Evolutionary conservation across 2,797 vertebrate species (phyloP), one percentile per base, ranked within the genome.

Genomic region (Brachyrhaphis roseni): DNA sequence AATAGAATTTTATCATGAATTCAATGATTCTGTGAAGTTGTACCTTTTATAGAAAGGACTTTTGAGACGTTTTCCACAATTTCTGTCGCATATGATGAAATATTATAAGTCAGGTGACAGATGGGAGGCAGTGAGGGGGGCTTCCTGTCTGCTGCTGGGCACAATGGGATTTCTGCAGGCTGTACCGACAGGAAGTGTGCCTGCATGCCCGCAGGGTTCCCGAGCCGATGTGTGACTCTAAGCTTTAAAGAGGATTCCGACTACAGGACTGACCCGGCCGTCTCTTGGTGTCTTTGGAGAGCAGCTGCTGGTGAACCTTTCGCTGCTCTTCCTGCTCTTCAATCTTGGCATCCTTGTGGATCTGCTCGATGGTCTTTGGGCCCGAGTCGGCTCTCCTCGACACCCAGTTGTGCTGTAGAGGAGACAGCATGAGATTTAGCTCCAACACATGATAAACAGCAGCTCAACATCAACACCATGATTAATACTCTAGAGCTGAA

Each of bases 361-460:
- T 99, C 95, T 99, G 98, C 94, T 99, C 98, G 0, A 99, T 99
- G 77, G 98, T 99, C 93, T 99, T 99, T 0, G 98, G 98, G 18
- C 98, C 98, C 90, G 98, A 98, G 90, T 99, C 98, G 31, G 97
- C 98, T 93, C 98, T 96, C 88, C 98, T 96, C 7, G 98, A 98
- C 72, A 99, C 96, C 98, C 98, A 99, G 92, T 98, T 98, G 94
- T 98, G 97, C 98, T 99, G 86, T 13, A 72, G 55, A 70, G 71
- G 51, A 47, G 16, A 20, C 3, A 31, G n/a, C 43, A 3, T 34
- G 0, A 72, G 28, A 79, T 28, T 28, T 13, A 72, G 41, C 8
- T 46, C 62, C 5, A 43, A n/a, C 55, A 57, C 36, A 36, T 7
- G 51, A 75, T 74, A 5, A 34, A 20, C 26, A 45, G 66, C 66